Percentiles rank a stretch among this genome's conserved stretches.
These are phyloP conservation scores for Pycnonotus jocosus DNA, from an alignment of 2,113 vertebrate species.

Conservation along the genomic window DNA sequence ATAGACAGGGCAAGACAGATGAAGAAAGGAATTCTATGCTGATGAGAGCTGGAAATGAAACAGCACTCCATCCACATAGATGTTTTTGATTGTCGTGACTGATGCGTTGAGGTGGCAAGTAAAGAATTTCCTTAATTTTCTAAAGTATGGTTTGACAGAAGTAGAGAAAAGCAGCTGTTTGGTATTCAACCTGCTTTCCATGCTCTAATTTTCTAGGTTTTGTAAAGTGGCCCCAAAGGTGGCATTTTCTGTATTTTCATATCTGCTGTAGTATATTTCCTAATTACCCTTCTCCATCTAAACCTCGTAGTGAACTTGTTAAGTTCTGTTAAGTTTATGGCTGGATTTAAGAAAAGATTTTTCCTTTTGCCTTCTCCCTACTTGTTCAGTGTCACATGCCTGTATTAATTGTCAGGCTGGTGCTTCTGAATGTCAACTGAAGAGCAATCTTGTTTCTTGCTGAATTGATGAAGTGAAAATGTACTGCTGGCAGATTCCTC, in stretches of 20 bases:
- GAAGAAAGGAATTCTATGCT: neutral
- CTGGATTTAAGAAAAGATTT: neutral
- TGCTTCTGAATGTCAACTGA: conserved; percentile 31
- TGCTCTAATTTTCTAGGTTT: neutral
- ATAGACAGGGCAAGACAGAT: neutral
- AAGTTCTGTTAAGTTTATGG: neutral
- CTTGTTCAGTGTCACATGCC: neutral
- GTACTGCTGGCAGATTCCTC: conserved; percentile 11
- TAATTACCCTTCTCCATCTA: neutral
- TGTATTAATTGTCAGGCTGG: conserved; percentile 7
- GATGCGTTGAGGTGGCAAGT: neutral
- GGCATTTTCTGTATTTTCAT: neutral
- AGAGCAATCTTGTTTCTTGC: conserved; percentile 40
- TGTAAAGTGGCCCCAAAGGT: neutral
- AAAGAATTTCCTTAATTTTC: neutral
- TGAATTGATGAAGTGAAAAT: conserved; percentile 42
- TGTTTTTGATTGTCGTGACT: neutral
- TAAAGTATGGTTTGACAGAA: neutral
- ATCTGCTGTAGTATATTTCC: neutral
- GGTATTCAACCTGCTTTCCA: neutral
- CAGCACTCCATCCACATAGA: neutral
- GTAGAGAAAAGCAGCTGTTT: neutral
- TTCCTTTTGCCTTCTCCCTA: neutral
- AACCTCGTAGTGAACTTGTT: neutral
- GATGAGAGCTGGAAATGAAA: neutral